These are phyloP conservation scores for Rhagoletis zephyria DNA, from an alignment of 1,140 invertebrate species.

Conservation along the genomic window DNA sequence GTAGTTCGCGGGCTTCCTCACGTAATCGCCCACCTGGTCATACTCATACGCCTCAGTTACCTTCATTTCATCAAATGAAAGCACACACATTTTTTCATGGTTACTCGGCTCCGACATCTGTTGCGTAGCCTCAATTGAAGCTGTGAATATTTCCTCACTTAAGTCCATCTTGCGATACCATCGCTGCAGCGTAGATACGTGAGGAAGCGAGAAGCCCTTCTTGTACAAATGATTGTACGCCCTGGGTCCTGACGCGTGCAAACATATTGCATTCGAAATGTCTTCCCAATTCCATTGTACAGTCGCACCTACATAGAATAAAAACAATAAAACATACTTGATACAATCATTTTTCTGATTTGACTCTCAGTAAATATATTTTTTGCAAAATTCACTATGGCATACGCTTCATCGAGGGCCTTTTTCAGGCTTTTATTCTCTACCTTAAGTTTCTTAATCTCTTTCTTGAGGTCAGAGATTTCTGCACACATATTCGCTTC, in stretches of 20 bases:
- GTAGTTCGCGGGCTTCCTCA: conserved; percentile 33
- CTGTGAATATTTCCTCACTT: conserved; percentile 1
- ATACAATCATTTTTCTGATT: not conserved
- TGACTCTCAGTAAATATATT: not conserved
- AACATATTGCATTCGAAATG: conserved; percentile 23
- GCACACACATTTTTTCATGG: conserved; percentile 32
- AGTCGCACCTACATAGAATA: not conserved
- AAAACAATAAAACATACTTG: not conserved
- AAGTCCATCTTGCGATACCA: not conserved
- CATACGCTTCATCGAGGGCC: too few relatives aligned
- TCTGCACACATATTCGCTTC: too few relatives aligned
- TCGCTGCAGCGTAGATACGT: conserved; percentile 16
- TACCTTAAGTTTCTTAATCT: too few relatives aligned
- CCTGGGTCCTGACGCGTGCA: conserved; percentile 31
- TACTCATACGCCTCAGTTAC: conserved; percentile 36
- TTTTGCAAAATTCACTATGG: not conserved
- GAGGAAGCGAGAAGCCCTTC: conserved; percentile 4
- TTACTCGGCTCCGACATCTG: not conserved
- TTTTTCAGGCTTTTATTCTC: too few relatives aligned
- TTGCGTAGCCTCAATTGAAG: not conserved
- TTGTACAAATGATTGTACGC: conserved; percentile 41
- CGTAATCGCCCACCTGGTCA: not conserved
- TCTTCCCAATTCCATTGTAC: not conserved
- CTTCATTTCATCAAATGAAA: conserved; percentile 50
- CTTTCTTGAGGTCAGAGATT: too few relatives aligned